Conservation (phyloP, 1,140 invertebrate species). For the Procambarus clarkii region DNA sequence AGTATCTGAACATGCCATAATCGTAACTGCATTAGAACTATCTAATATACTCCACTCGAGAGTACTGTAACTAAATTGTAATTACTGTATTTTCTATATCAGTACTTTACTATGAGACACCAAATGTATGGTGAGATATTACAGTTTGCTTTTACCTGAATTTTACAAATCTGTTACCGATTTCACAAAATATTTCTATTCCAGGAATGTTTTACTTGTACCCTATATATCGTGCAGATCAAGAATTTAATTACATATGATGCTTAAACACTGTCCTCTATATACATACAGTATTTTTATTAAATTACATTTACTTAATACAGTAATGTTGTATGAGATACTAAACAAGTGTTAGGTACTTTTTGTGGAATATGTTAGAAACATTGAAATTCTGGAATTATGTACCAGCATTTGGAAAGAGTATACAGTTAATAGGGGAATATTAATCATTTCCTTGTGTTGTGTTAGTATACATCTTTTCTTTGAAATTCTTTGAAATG, state of each 20-base stretch:
- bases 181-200: too few relatives aligned
- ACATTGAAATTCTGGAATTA: neutral
- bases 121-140: too few relatives aligned
- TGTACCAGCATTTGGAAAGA: neutral
- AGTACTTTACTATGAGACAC: too few relatives aligned
- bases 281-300: neutral
- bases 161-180: too few relatives aligned
- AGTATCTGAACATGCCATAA: too few relatives aligned
- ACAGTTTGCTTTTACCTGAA: too few relatives aligned
- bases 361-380: neutral
- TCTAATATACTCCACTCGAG: too few relatives aligned
- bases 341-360: neutral
- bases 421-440: neutral
- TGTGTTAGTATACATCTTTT: neutral
- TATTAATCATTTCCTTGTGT: neutral
- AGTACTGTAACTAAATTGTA: too few relatives aligned
- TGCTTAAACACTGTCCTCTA: neutral
- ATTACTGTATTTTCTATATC: too few relatives aligned
- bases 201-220: too few relatives aligned
- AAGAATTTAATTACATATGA: neutral
- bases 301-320: neutral
- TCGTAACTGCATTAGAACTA: too few relatives aligned
- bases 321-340: neutral
- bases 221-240: neutral
- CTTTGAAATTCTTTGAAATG: neutral